Base-by-base conservation (phyloP, 2,113 vertebrate genomes). In the Stigmatopora argus region DNA sequence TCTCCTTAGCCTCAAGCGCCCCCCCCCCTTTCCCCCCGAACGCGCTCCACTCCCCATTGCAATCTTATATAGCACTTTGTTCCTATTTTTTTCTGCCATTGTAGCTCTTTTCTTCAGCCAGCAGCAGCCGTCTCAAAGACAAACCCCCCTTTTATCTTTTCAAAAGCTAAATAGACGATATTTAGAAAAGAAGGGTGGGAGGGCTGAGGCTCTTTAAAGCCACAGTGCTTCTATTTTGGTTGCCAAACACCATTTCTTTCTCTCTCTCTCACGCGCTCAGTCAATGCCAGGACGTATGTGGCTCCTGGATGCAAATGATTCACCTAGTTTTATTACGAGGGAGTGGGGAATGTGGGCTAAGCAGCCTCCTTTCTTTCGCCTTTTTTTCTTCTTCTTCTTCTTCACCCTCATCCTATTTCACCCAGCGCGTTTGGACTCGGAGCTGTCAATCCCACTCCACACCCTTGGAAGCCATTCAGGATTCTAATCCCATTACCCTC, bases 131-230 rank as follows among this genome's bases (percentile, higher is more conserved):
- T 88, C 89, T 90, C 86, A 81, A 89, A 92, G 91, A 97, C 95
- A 97, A 97, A 95, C 91, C 88, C 82, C 82, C 93, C 86, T 90
- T n/a, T 92, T 93, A 92, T 92, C 92, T 94, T 91, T 93, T 92
- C 92, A 92, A 83, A 85, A 89, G 93, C 91, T 93, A 94, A 93
- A 94, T 93, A 91, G 92, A 89, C 90, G 88, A 90, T 92, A 90
- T 92, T 92, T 94, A 92, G 89, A 93, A 56, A 90, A 92, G 92
- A 90, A 91, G 92, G 92, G 89, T 89, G 90, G 91, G 82, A 89
- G 91, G 92, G 90, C 91, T 89, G 87, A 90, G 23, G 59, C 72
- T 90, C 90, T 93, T 93, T 94, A 94, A 93, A 93, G 93, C 88
- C 78, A 87, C 89, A 91, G 89, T 67, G 86, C 85, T 79, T 86